phyloP scores from a whole-genome alignment of 2,888 invertebrate species.

The Lottia scabra region DNA sequence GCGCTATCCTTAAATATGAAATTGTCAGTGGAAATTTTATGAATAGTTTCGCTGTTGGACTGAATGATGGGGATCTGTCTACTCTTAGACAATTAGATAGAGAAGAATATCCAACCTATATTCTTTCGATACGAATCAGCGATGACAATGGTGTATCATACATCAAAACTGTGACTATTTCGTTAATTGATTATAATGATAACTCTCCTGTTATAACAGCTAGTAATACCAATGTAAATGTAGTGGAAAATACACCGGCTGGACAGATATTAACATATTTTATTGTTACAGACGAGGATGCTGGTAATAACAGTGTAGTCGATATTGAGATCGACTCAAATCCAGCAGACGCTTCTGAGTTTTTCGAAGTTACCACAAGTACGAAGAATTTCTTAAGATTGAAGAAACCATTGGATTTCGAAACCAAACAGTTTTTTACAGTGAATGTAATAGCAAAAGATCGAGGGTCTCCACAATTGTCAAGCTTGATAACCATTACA shows the following conservation, averaged over 20 bases:
- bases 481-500: constrained; percentile 26
- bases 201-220: constrained; percentile 38
- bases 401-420: constrained; percentile 33
- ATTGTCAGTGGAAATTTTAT: constrained; percentile 43
- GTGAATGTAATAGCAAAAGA: constrained; percentile 37
- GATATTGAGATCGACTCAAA: constrained; percentile 28
- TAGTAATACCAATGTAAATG: constrained; percentile 24
- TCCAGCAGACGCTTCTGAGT: constrained; percentile 21
- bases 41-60: constrained; percentile 31
- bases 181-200: constrained; percentile 51
- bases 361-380: constrained; percentile 30
- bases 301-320: constrained; percentile 33
- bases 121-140: constrained; percentile 28
- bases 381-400: constrained; percentile 31
- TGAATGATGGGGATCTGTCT: constrained; percentile 29
- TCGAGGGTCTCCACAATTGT: constrained; percentile 27
- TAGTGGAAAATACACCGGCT: constrained; percentile 45
- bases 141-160: constrained; percentile 26
- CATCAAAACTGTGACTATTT: constrained; percentile 31
- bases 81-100: constrained; percentile 31
- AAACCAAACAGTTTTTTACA: constrained; percentile 19
- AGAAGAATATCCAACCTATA: constrained; percentile 32
- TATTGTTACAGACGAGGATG: constrained; percentile 45
- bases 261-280: constrained; percentile 39
- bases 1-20: constrained; percentile 25